Percentiles rank a stretch among this genome's conserved stretches.
Evolutionary conservation across 1,140 invertebrate genomes (phyloP).

Genomic region (Xylocopa sonorina): DNA sequence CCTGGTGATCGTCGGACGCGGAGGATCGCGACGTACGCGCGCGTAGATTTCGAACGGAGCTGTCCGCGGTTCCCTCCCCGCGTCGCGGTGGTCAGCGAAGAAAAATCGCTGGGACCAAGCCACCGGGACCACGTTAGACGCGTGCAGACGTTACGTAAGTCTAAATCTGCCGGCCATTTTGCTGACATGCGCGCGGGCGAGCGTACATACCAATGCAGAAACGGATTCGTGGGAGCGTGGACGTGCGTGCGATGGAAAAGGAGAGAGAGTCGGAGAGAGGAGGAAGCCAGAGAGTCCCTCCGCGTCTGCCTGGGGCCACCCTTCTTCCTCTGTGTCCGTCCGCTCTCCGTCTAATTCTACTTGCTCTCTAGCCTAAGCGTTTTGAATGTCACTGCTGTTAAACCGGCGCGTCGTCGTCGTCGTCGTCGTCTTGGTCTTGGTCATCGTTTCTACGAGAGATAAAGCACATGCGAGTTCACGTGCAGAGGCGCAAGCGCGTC

Average conservation of each 20-base stretch:
- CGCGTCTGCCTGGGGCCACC: slow-evolving; percentile 54
- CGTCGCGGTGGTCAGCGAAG: slow-evolving; percentile 13
- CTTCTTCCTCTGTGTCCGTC: slow-evolving; percentile 41
- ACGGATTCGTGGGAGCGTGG: background rate
- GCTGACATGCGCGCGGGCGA: slow-evolving; percentile 64
- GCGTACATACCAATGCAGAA: background rate
- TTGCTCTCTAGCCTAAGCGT: slow-evolving; percentile 50
- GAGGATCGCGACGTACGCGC: too few relatives aligned
- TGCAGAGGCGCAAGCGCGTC: background rate
- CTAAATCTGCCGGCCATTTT: slow-evolving; percentile 81
- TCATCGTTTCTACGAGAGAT: slow-evolving; percentile 11
- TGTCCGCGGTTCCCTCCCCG: background rate
- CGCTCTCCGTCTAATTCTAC: slow-evolving; percentile 4
- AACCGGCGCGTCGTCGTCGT: slow-evolving; percentile 53
- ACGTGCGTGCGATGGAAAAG: too few relatives aligned
- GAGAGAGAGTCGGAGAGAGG: too few relatives aligned
- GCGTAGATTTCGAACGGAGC: background rate
- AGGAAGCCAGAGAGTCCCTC: too few relatives aligned
- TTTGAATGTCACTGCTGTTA: slow-evolving; percentile 73
- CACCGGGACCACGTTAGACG: slow-evolving; percentile 66
- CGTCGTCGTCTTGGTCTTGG: too few relatives aligned
- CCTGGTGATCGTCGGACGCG: too few relatives aligned
- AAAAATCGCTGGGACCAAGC: slow-evolving; percentile 63
- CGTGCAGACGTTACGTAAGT: slow-evolving; percentile 75
- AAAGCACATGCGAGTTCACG: slow-evolving; percentile 21